Evolutionary conservation across 1,140 invertebrate genomes (phyloP), one percentile per base, ranked within the genome.

Genomic region (Helicoverpa zea): DNA sequence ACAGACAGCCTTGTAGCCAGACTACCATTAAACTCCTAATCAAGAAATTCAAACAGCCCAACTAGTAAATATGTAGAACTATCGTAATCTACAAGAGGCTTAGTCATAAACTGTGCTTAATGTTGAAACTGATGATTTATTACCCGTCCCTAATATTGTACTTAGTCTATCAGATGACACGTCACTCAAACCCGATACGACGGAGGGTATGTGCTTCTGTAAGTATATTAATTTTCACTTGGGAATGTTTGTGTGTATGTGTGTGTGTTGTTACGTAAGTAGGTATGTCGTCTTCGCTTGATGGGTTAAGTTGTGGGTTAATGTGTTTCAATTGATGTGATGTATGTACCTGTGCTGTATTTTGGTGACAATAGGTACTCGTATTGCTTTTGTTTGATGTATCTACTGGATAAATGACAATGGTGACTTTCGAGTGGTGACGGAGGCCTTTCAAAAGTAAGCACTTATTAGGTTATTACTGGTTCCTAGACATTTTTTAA

Each of bases 61-160:
- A 13, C 11, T 9, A 64, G 4, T 35, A 63, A 35, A 11, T 61
- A 30, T 61, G 2, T 43, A n/a, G 35, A 35, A 16, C 35, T 3
- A 12, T 72, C 23, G 49, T 72, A 54, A 54, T 43, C 4, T 4
- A 12, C 29, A 5, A 30, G 23, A 29, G 23, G 23, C 23, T 68
- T 51, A 68, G 18, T 54, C 35, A 51, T 29, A 54, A 72, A 30
- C 47, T 30, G 47, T 72, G 30, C 49, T 30, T 30, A 72, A 72
- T 72, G 49, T 72, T 30, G 47, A 49, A 72, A 72, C n/a, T 51
- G 68, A 72, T 72, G 68, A 72, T 72, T 72, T 72, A 72, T 72
- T 72, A 52, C 68, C 23, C 13, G 18, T 18, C 47, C 49, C n/a
- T 30, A 52, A 72, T 49, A 72, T 72, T 49, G 68, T 72, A 52